These are phyloP conservation scores for Tolmerus cingulatus DNA, from an alignment of 2,888 invertebrate species.

Conservation along the genomic window DNA sequence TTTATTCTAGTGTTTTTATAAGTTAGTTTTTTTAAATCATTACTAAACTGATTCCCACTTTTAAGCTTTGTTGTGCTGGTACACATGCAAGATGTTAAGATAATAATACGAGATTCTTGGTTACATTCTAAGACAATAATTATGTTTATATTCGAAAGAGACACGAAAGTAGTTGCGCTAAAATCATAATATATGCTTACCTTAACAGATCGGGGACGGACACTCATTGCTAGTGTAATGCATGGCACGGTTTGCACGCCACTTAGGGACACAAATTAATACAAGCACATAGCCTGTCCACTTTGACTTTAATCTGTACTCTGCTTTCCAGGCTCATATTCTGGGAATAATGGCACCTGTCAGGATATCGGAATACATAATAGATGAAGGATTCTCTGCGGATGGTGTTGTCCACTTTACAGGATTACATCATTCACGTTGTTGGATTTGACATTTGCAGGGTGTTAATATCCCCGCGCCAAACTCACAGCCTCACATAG, in stretches of 20 bases:
- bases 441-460: slow-evolving; percentile 43
- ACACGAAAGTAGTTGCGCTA: no score
- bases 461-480: slow-evolving; percentile 42
- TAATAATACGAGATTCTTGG: no score
- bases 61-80: no score
- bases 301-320: slow-evolving; percentile 14
- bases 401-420: slow-evolving; percentile 42
- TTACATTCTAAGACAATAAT: no score
- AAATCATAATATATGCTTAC: background rate
- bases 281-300: background rate
- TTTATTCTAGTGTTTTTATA: no score
- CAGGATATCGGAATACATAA: slow-evolving; percentile 34
- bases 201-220: no score
- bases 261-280: background rate
- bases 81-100: no score
- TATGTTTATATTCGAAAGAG: no score
- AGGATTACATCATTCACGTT: slow-evolving; percentile 43
- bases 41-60: no score
- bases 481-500: background rate
- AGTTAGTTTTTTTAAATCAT: no score
- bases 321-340: background rate
- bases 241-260: background rate
- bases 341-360: slow-evolving; percentile 36
- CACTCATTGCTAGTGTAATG: background rate
- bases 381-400: slow-evolving; percentile 22